phyloP scores from a whole-genome alignment of 2,113 vertebrate genomes.

The Malaclemys terrapin region DNA sequence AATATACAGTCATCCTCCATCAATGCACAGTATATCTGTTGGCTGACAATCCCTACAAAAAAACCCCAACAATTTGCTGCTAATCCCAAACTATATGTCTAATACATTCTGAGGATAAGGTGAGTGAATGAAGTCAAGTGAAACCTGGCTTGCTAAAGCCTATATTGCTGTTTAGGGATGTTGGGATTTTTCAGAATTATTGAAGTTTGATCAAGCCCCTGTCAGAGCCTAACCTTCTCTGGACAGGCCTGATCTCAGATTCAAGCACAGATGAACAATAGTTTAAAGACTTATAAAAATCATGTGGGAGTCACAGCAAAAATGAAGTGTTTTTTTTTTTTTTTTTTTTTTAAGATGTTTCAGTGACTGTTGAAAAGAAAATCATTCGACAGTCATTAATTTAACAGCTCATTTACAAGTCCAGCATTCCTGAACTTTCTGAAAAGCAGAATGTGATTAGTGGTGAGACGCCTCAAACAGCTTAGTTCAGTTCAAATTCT shows the following conservation, averaged over 20 bases:
- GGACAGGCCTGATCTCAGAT: accelerated
- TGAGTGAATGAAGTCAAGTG: not conserved
- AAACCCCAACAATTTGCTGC: not conserved
- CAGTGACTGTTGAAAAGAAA: not conserved
- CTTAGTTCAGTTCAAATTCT: not conserved
- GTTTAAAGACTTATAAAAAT: not conserved
- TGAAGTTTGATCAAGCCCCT: not conserved
- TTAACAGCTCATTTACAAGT: slow-evolving; percentile 1
- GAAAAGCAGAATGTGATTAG: not conserved
- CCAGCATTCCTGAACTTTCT: too few species aligned
- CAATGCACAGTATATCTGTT: not conserved
- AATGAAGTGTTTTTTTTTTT: not conserved
- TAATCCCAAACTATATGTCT: not conserved
- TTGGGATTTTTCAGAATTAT: not conserved
- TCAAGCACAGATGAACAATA: not conserved
- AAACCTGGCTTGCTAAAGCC: not conserved
- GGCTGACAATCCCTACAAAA: not conserved
- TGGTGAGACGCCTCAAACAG: not conserved
- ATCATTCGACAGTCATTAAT: not conserved
- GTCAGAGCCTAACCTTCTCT: not conserved
- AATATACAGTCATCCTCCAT: not conserved
- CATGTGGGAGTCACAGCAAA: too few species aligned
- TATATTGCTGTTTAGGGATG: not conserved
- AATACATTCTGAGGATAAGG: not conserved
- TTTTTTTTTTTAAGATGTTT: not conserved